These are phyloP conservation scores for Eucera pruinosa DNA, from an alignment of 2,888 invertebrate species.

Conservation along the genomic window DNA sequence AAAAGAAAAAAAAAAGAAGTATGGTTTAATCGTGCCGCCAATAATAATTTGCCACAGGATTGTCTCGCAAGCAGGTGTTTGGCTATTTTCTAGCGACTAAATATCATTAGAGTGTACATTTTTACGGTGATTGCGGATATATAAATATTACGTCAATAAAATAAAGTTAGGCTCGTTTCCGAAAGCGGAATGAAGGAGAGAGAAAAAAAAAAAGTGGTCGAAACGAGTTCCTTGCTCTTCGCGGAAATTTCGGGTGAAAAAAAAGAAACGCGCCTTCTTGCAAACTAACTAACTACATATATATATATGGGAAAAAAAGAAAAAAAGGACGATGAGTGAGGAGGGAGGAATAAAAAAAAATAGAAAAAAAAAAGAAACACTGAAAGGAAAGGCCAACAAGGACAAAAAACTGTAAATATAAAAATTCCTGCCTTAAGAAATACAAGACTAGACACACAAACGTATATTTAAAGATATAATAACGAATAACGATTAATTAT, in stretches of 20 bases:
- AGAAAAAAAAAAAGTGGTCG: constrained; percentile 30
- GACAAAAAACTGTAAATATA: constrained; percentile 77
- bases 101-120: constrained; percentile 74
- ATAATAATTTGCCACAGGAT: constrained; percentile 71
- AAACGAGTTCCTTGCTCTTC: constrained; percentile 12
- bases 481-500: too few species aligned
- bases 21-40: constrained; percentile 51
- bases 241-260: constrained; percentile 31
- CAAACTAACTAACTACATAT: too few species aligned
- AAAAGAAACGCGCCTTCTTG: too few species aligned
- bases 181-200: constrained; percentile 18
- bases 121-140: constrained; percentile 64
- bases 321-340: too few species aligned
- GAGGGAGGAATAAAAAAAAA: neutral
- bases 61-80: constrained; percentile 45
- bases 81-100: constrained; percentile 67
- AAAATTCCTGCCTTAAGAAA: constrained; percentile 83
- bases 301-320: too few species aligned
- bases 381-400: constrained; percentile 67
- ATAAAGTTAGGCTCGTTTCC: constrained; percentile 55
- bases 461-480: constrained; percentile 71
- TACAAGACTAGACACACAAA: constrained; percentile 82
- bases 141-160: constrained; percentile 64
- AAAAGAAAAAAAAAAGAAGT: too few species aligned
- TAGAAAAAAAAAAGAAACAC: constrained; percentile 13